These are phyloP conservation scores for Cydia fagiglandana DNA, from an alignment of 1,140 invertebrate genomes.

Conservation along the genomic window DNA sequence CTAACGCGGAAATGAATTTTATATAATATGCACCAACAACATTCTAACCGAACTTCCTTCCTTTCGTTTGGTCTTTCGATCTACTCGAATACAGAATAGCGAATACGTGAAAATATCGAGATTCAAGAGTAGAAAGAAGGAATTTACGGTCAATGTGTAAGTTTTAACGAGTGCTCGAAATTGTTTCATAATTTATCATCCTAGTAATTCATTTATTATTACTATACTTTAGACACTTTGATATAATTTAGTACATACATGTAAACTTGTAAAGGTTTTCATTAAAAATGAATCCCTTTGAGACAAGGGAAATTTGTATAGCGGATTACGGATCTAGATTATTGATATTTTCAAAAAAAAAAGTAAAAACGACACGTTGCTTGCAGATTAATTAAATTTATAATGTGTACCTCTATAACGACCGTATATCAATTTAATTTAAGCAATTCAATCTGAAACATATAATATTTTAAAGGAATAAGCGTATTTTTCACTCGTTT, in stretches of 20 bases:
- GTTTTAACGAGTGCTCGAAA: constrained; percentile 78
- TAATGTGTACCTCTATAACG: neutral
- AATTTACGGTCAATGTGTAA: constrained; percentile 76
- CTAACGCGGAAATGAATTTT: constrained; percentile 27
- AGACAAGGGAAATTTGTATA: neutral
- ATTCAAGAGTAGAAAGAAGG: constrained; percentile 70
- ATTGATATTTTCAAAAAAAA: neutral
- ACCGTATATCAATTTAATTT: neutral
- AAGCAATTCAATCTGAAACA: neutral
- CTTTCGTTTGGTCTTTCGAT: constrained; percentile 71
- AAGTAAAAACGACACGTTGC: neutral
- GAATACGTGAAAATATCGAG: constrained; percentile 70
- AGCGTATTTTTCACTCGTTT: constrained; percentile 34
- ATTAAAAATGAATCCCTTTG: constrained; percentile 1
- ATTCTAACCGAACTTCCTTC: constrained; percentile 61
- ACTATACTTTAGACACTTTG: constrained; percentile 68
- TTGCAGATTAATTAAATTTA: neutral
- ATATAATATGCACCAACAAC: constrained; percentile 49
- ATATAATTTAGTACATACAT: constrained; percentile 70
- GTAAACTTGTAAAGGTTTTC: constrained; percentile 41
- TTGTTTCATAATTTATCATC: constrained; percentile 74
- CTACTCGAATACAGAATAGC: constrained; percentile 72
- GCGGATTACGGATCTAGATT: neutral
- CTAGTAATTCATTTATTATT: constrained; percentile 77
- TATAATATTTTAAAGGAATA: neutral